Percentiles rank a stretch among this genome's conserved stretches.
Conservation (phyloP, 2,113 vertebrate genomes). For the Chelonoidis abingdonii region DNA sequence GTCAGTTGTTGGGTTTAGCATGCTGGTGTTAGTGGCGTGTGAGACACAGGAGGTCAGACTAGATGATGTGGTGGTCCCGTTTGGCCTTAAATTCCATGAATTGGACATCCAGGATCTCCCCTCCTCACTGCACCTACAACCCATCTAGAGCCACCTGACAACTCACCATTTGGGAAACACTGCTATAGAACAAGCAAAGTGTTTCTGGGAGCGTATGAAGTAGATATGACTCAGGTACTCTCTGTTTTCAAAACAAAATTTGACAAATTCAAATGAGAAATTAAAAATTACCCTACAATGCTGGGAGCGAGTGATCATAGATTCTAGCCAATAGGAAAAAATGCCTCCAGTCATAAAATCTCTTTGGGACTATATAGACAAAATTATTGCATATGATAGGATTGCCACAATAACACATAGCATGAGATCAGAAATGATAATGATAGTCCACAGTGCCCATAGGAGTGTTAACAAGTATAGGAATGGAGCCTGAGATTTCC, state of each 20-base stretch:
- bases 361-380: not conserved
- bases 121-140: not conserved
- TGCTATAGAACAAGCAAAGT: not conserved
- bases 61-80: too few species aligned
- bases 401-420: not conserved
- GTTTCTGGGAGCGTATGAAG: not conserved
- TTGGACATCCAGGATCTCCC: not conserved
- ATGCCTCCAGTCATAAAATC: not conserved
- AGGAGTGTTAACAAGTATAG: not conserved
- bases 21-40: too few species aligned
- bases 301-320: not conserved
- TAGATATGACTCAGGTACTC: not conserved
- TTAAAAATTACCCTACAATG: not conserved
- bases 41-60: too few species aligned
- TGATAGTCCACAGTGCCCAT: not conserved
- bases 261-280: not conserved
- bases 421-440: not conserved
- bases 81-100: too few species aligned
- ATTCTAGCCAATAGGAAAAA: not conserved
- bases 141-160: not conserved
- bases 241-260: not conserved
- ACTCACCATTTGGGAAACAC: not conserved
- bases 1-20: too few species aligned
- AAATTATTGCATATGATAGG: not conserved
- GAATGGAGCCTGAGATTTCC: not conserved